phyloP scores from a whole-genome alignment of 2,888 invertebrate species.

The Cantharis flavilabris region DNA sequence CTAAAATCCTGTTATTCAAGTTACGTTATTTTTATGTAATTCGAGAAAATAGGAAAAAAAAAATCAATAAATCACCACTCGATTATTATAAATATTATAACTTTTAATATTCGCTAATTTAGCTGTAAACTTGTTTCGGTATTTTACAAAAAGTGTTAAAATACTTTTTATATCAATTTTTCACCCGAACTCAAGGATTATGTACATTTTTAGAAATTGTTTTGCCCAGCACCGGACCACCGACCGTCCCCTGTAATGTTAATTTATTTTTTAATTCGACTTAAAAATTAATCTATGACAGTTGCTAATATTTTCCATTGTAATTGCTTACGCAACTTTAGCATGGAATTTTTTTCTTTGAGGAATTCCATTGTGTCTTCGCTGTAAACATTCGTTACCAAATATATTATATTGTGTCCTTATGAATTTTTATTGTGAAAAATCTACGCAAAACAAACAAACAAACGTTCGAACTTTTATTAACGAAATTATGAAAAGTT shows the following conservation, averaged over 20 bases:
- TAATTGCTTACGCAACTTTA: not conserved
- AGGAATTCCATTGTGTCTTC: not conserved
- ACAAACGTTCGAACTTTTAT: not conserved
- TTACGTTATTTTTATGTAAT: not conserved
- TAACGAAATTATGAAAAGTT: not conserved
- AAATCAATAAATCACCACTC: not conserved
- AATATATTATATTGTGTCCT: not conserved
- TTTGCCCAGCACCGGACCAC: not conserved
- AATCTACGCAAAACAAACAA: not conserved
- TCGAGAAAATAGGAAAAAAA: not conserved
- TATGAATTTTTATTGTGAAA: not conserved
- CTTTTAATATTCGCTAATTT: not conserved
- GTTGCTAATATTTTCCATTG: not conserved
- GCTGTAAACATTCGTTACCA: not conserved
- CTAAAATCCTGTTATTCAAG: not conserved
- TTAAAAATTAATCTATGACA: not conserved
- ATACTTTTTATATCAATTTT: not conserved
- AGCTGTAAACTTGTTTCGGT: not conserved
- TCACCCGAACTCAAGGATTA: not conserved
- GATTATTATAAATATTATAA: not conserved
- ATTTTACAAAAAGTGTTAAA: not conserved
- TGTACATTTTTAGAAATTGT: not conserved
- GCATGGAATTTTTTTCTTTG: not conserved
- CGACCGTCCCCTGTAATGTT: not conserved
- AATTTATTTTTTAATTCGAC: not conserved